Evolutionary conservation across 2,113 vertebrate genomes (phyloP).

Genomic region (Rattus rattus): DNA sequence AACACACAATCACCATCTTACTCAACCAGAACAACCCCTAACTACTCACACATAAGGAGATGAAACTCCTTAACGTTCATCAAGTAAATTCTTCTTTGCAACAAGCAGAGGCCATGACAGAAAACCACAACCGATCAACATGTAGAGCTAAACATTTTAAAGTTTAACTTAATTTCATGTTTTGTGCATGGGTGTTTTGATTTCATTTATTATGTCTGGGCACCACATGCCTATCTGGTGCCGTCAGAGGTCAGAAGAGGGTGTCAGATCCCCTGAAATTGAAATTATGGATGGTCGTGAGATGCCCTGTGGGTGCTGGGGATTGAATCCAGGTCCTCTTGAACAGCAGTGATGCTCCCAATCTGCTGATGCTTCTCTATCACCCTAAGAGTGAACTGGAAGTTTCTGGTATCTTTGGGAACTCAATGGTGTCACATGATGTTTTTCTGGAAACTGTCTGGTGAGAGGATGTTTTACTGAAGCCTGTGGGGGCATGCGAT

Average conservation of each 20-base stretch:
- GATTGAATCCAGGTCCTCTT: neutral
- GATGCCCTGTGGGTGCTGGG: neutral
- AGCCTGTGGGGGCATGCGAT: no score
- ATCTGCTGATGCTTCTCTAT: neutral
- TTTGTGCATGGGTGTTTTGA: neutral
- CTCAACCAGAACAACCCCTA: neutral
- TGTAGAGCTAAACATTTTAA: neutral
- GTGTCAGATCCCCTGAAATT: neutral
- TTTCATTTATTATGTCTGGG: neutral
- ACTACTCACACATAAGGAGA: neutral
- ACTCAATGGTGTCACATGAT: no score
- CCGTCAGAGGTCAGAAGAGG: neutral
- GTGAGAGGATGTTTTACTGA: no score
- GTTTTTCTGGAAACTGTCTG: no score
- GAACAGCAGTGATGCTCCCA: neutral
- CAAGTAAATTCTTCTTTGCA: neutral
- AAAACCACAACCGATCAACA: neutral
- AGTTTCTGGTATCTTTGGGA: no score
- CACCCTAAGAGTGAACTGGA: neutral
- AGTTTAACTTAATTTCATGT: neutral
- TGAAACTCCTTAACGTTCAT: neutral
- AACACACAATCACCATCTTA: neutral
- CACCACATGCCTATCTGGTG: neutral
- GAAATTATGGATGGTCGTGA: neutral
- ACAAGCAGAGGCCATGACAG: neutral